These are phyloP conservation scores for Diuraphis noxia DNA, from an alignment of 1,140 invertebrate genomes.

Conservation along the genomic window DNA sequence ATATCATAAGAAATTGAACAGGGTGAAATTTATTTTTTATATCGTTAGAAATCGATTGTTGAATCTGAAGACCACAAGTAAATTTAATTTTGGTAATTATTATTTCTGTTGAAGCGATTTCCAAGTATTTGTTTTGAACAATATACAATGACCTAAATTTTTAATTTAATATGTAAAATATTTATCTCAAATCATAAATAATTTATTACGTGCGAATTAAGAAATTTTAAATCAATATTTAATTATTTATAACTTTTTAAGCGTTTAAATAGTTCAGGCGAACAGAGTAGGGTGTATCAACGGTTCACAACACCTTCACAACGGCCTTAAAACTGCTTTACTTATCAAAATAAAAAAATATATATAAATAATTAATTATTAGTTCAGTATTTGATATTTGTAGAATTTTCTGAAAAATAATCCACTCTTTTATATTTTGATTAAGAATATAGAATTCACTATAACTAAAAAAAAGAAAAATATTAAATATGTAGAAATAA, in stretches of 20 bases:
- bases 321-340: too few relatives aligned
- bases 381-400: background rate
- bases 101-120: background rate
- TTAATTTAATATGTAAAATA: background rate
- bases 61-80: background rate
- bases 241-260: background rate
- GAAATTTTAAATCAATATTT: background rate
- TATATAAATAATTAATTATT: background rate
- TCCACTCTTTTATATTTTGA: too few relatives aligned
- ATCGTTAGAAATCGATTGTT: background rate
- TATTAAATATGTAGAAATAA: too few relatives aligned
- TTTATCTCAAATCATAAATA: background rate
- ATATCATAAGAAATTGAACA: background rate
- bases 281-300: background rate
- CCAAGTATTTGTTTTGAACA: background rate
- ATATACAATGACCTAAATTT: background rate
- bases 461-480: too few relatives aligned
- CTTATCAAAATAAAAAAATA: background rate
- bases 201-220: background rate
- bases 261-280: background rate
- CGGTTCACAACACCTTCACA: background rate
- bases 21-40: background rate
- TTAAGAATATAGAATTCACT: too few relatives aligned
- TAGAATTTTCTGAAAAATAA: background rate
- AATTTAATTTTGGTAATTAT: background rate